Percentiles rank a stretch among this genome's conserved stretches.
Evolutionary conservation across 2,113 vertebrate genomes (phyloP).

Genomic region (Chelonoidis abingdonii): DNA sequence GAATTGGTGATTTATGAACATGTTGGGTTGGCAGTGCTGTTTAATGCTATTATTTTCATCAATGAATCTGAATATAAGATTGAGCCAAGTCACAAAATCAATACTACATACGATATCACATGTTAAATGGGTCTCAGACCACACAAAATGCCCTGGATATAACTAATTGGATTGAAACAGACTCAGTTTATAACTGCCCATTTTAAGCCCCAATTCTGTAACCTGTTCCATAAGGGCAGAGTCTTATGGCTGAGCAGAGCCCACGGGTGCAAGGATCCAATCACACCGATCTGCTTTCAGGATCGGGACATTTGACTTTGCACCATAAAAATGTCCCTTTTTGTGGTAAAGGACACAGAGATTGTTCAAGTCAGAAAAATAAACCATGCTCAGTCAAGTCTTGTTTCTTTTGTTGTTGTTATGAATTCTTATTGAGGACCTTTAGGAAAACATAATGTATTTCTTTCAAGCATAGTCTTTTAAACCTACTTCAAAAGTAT

Average conservation of each 20-base stretch:
- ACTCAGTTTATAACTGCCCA: not conserved
- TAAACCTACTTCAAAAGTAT: not conserved
- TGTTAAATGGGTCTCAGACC: not conserved
- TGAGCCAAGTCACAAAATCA: not conserved
- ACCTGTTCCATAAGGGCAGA: not conserved
- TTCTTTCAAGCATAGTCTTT: conserved; percentile 25
- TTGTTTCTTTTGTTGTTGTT: conserved; percentile 15
- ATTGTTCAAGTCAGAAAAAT: not conserved
- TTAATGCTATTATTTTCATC: not conserved
- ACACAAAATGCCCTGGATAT: not conserved
- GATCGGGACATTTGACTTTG: not conserved
- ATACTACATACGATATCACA: not conserved
- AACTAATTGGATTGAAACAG: not conserved
- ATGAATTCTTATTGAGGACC: not conserved
- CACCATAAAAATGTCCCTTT: not conserved
- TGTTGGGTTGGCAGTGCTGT: not conserved
- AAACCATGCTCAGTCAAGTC: not conserved
- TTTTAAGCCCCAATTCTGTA: not conserved
- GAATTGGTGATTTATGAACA: not conserved
- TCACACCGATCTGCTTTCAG: not conserved
- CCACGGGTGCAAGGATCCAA: not conserved
- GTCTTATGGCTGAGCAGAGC: not conserved
- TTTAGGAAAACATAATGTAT: not conserved
- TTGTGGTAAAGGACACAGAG: not conserved
- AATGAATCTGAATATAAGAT: not conserved